phyloP scores from a whole-genome alignment of 2,888 invertebrate genomes.

The Drosophila seclusa region DNA sequence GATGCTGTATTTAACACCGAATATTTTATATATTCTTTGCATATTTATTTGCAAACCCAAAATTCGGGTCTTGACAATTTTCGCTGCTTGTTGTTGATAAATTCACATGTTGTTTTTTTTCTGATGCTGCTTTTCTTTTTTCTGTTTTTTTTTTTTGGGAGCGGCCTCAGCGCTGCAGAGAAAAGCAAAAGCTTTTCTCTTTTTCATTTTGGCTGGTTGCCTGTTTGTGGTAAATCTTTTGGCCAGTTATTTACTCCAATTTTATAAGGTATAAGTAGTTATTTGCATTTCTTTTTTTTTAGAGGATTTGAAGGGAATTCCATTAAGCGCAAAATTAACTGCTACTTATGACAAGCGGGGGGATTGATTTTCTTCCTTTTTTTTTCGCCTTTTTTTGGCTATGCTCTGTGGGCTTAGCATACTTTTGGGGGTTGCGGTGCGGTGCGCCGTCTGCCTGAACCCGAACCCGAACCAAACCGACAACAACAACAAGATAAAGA shows the following conservation, averaged over 20 bases:
- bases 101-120: constrained; percentile 38
- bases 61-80: constrained; percentile 4
- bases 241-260: constrained; percentile 37
- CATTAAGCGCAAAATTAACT: constrained; percentile 47
- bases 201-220: constrained; percentile 34
- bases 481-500: constrained; percentile 31
- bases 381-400: constrained; percentile 37
- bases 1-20: background rate
- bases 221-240: constrained; percentile 28
- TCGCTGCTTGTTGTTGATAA: constrained; percentile 63
- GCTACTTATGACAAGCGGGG: constrained; percentile 38
- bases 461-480: constrained; percentile 47
- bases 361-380: constrained; percentile 47
- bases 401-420: constrained; percentile 54
- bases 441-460: constrained; percentile 40
- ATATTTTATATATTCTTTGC: background rate
- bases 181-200: constrained; percentile 60
- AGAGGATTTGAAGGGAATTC: constrained; percentile 23
- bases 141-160: constrained; percentile 60
- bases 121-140: background rate
- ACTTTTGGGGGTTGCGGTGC: constrained; percentile 68
- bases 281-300: constrained; percentile 16
- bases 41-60: background rate
- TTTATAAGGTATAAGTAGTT: constrained; percentile 4
- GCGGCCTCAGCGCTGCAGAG: constrained; percentile 59